Evolutionary conservation across 1,140 invertebrate species (phyloP), one percentile per base, ranked within the genome.

Genomic region (Eupeodes corollae): DNA sequence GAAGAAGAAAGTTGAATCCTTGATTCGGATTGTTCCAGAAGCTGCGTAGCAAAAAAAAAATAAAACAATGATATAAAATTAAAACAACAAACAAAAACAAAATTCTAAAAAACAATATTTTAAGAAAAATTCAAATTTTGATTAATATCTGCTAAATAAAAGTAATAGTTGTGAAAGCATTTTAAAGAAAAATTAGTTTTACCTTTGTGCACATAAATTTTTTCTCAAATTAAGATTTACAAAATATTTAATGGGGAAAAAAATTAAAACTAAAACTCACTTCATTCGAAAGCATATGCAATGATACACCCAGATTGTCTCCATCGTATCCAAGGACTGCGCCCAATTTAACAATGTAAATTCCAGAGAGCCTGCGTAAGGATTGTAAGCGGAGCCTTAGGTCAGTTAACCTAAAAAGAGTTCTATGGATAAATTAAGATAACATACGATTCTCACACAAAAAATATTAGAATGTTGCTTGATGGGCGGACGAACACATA

Each of bases 311-410:
- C 42, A 74, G 53, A 47, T 60, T 58, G 12, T 65, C 58, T 47
- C 73, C 64, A 58, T 82, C 77, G 47, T 74, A 74, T 37, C 80
- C 84, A 2, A 88, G 74, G 1, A 84, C 80, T 0, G 81, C 77
- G 18, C 82, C 83, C 48, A 90, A 62, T 69, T 86, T 86, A 19
- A 87, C 69, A 5, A 84, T 79, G 60, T 89, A 88, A 47, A 86
- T 80, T 32, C 77, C 81, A 6, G 82, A 84, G 19, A 88, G 73
- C 54, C 83, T 76, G 54, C 81, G 76, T 14, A 89, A 70, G 3
- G 83, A 85, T 55, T 84, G 83, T 16, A 89, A 69, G 42, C 83
- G 74, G 11, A 87, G 71, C 5, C 83, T 74, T 3, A 88, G 70
- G 59, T 85, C 80, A 38, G 79, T 83, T 50, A 89, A 70, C 50